phyloP scores from a whole-genome alignment of 2,797 vertebrate genomes.

The Dendrocincla tyrannina region DNA sequence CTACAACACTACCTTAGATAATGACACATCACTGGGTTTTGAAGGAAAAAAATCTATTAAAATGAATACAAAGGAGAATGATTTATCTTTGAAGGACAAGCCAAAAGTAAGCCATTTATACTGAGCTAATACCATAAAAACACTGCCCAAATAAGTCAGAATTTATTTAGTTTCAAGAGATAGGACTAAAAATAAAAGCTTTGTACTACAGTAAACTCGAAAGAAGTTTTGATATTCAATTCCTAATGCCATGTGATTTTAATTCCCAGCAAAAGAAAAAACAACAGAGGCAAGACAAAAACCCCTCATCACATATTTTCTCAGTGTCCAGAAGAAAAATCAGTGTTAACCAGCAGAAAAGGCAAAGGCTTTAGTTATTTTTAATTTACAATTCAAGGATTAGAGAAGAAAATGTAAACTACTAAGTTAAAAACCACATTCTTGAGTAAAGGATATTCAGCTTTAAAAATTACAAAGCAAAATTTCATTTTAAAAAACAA shows the following conservation, averaged over 20 bases:
- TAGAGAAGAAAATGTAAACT: neutral
- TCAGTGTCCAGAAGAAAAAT: neutral
- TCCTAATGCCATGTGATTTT: neutral
- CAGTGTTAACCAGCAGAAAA: neutral
- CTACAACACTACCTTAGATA: neutral
- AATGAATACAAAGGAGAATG: neutral
- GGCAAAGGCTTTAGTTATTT: neutral
- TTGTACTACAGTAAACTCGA: neutral
- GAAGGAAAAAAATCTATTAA: neutral
- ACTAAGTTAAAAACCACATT: neutral
- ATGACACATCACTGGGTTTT: neutral
- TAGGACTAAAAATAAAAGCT: neutral
- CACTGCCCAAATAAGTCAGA: neutral
- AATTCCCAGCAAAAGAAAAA: neutral
- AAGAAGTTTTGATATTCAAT: neutral
- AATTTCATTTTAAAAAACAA: neutral
- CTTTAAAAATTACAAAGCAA: neutral
- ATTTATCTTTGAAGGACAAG: neutral
- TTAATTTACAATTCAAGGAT: neutral
- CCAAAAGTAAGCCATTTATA: neutral
- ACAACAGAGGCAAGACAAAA: neutral
- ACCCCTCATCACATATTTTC: fast-evolving
- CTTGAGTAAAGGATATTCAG: neutral
- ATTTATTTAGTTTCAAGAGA: neutral
- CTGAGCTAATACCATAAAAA: neutral